Evolutionary conservation across 30 jellyfish, hydroid and myxozoan genomes (phyloP), one percentile per base, ranked within the genome.

Genomic region (Haliclystus octoradiatus): DNA sequence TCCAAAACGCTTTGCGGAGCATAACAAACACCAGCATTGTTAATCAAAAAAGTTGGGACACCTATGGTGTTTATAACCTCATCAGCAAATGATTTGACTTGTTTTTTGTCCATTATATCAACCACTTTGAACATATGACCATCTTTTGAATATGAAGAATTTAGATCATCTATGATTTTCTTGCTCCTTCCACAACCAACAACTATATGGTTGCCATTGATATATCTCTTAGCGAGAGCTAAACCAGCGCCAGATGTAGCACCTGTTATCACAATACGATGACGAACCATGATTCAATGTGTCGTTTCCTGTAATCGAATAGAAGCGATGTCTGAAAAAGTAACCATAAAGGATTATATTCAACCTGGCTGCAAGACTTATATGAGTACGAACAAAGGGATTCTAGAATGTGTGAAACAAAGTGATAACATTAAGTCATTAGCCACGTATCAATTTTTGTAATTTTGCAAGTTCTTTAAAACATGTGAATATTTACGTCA

Each of bases 211-310:
- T 82, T 49, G 3, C 26, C 33, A 23, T 66, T 52, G 1, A 63
- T 33, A 63, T 70, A 84, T 49, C 70, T 71, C 34, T 76, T 80
- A 13, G 86, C 33, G 79, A 84, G 27, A 22, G 95, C 80, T 26
- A 74, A 69, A 0, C 95, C 95, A 46, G 76, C 74, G 50, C 95
- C 95, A 2, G 50, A 50, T 0, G 95, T 84, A 3, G 52, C 92
- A 27, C 95, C 95, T 19, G 95, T 84, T 2, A 84, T 76, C 2
- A 71, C 92, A n/a, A 84, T n/a, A n/a, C n/a, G n/a, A n/a, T n/a
- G n/a, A n/a, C n/a, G n/a, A n/a, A n/a, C n/a, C n/a, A n/a, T n/a
- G n/a, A n/a, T n/a, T n/a, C n/a, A n/a, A n/a, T n/a, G n/a, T n/a
- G n/a, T n/a, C n/a, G n/a, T n/a, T n/a, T n/a, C n/a, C n/a, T n/a